Conservation (phyloP, 2,797 vertebrate genomes). For the Bufotes viridis region DNA sequence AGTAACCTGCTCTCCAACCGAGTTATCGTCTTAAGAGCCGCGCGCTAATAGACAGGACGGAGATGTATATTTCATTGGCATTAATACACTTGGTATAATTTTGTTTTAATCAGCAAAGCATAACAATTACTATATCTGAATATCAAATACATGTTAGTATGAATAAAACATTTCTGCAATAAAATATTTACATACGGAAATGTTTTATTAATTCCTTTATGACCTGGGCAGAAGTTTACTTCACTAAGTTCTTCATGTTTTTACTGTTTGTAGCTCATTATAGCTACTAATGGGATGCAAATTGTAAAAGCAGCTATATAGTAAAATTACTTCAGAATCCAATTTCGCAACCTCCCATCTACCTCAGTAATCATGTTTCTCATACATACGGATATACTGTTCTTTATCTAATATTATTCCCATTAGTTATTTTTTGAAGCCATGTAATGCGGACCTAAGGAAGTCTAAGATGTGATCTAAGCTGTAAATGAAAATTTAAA, state of each 20-base stretch:
- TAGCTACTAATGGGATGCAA: slow-evolving; percentile 4
- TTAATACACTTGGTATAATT: slow-evolving; percentile 2
- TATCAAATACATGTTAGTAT: slow-evolving; percentile 21
- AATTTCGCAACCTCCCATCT: slow-evolving; percentile 12
- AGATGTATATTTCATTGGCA: slow-evolving; percentile 23
- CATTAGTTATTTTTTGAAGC: not conserved
- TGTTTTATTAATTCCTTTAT: slow-evolving; percentile 30
- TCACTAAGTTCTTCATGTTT: slow-evolving; percentile 1
- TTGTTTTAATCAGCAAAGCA: slow-evolving; percentile 23
- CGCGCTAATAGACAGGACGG: not conserved
- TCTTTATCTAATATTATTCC: not conserved
- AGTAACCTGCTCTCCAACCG: not conserved
- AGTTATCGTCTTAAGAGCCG: not conserved
- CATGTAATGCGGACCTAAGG: not conserved
- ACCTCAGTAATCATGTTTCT: not conserved
- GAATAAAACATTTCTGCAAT: slow-evolving; percentile 14
- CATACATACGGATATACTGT: not conserved
- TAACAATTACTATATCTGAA: slow-evolving; percentile 18
- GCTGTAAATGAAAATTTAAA: not conserved
- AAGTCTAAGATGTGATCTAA: not conserved
- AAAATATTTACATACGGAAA: slow-evolving; percentile 33
- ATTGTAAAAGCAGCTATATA: slow-evolving; percentile 5
- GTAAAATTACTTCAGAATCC: not conserved
- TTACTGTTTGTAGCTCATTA: slow-evolving; percentile 5
- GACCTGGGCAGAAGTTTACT: slow-evolving; percentile 24